A percentile compares a stretch with the other conserved stretches of the same genome.
Conservation (phyloP, 1,140 invertebrate species). For the Bursaphelenchus mucronatus region DNA sequence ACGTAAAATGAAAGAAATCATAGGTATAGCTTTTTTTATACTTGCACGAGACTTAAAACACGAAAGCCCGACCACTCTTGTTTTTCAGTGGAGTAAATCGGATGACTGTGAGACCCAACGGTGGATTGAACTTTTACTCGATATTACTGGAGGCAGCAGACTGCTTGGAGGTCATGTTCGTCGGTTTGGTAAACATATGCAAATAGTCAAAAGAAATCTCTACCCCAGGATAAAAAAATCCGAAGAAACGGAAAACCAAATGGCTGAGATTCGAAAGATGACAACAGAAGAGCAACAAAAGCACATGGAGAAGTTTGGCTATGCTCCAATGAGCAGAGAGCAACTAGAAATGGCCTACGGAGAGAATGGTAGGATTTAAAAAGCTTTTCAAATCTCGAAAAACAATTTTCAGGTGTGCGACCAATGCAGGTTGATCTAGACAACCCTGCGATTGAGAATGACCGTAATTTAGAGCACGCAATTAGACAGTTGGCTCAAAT, state of each 20-base stretch:
- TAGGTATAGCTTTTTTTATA: no score
- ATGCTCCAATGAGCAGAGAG: background rate
- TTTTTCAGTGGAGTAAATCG: slow-evolving; percentile 15
- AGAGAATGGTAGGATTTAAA: background rate
- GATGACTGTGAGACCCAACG: slow-evolving; percentile 11
- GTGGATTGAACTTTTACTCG: slow-evolving; percentile 14
- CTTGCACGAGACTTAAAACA: no score
- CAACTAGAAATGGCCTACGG: slow-evolving; percentile 14
- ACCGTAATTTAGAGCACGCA: background rate
- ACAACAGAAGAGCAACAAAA: slow-evolving; percentile 3
- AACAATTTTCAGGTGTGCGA: background rate
- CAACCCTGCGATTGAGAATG: background rate
- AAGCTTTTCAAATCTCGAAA: background rate
- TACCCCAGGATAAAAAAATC: background rate
- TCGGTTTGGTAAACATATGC: slow-evolving; percentile 8
- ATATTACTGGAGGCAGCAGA: slow-evolving; percentile 1
- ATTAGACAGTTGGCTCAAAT: slow-evolving; percentile 13
- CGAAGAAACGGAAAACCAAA: slow-evolving; percentile 1
- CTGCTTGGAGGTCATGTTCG: background rate
- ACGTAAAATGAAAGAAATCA: no score
- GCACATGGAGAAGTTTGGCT: slow-evolving; percentile 8
- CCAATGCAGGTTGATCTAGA: background rate
- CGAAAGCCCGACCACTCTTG: no score
- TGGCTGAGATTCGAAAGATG: background rate
- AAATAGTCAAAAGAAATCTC: background rate